phyloP scores from a whole-genome alignment of 2,797 vertebrate species.

The Cynopterus sphinx region DNA sequence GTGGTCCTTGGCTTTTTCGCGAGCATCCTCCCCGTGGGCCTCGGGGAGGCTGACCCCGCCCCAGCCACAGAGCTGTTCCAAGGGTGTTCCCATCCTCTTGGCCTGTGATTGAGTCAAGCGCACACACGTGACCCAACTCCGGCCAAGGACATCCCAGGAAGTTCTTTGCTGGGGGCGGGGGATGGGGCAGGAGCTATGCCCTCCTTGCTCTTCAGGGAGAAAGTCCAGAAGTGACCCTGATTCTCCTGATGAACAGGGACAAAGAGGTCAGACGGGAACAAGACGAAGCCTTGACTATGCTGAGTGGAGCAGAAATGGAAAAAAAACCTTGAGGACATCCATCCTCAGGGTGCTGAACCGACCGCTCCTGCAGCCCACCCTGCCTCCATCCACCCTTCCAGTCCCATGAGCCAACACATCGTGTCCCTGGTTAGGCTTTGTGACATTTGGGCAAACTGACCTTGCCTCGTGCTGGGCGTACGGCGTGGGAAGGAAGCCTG shows the following conservation, averaged over 20 bases:
- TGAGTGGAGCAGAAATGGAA: background rate
- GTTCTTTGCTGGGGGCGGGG: background rate
- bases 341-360: rapidly evolving
- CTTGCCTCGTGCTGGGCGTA: rapidly evolving
- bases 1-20: background rate
- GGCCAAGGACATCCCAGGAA: background rate
- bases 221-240: background rate
- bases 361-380: background rate
- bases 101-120: background rate
- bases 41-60: background rate
- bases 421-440: rapidly evolving
- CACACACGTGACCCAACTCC: background rate
- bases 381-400: background rate
- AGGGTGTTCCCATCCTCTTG: background rate
- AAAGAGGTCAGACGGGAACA: background rate
- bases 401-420: rapidly evolving
- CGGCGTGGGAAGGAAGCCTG: background rate
- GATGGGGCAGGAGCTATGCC: background rate
- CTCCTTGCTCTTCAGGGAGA: background rate
- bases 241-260: background rate
- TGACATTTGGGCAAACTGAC: background rate
- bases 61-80: background rate
- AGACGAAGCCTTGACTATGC: background rate
- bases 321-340: background rate
- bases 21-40: background rate